phyloP scores from a whole-genome alignment of 2,113 vertebrate genomes.

The Pholis gunnellus region DNA sequence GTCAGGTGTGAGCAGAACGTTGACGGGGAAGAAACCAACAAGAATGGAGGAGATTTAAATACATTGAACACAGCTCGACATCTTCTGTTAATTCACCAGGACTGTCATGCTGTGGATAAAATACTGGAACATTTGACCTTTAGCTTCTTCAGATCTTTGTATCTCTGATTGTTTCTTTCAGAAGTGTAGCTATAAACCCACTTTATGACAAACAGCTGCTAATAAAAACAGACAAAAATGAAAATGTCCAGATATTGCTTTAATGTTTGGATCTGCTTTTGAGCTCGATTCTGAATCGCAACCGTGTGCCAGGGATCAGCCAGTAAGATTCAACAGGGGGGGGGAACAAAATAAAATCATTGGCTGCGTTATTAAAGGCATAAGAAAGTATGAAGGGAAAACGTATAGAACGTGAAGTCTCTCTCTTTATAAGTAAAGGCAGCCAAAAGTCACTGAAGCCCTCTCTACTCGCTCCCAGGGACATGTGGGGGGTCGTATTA shows the following conservation, averaged over 20 bases:
- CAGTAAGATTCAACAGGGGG: neutral
- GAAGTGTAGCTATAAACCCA: neutral
- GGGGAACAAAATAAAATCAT: neutral
- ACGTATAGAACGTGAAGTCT: neutral
- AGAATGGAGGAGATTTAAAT: neutral
- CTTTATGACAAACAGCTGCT: conserved; percentile 66
- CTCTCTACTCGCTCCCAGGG: neutral
- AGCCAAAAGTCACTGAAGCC: neutral
- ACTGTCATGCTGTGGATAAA: neutral
- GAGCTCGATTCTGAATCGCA: neutral
- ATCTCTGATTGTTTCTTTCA: neutral
- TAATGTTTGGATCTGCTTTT: conserved; percentile 5
- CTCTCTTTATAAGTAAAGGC: neutral
- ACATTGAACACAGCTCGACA: neutral
- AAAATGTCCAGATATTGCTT: conserved; percentile 42
- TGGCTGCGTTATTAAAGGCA: neutral
- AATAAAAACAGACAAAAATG: conserved; percentile 7
- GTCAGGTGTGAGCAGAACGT: conserved; percentile 57
- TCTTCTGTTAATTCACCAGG: neutral
- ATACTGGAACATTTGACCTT: conserved; percentile 3
- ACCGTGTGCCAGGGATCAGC: neutral
- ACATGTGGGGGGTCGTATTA: neutral
- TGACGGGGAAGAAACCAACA: neutral
- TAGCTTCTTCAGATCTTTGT: neutral
- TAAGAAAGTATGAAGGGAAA: neutral